Conservation (phyloP, 2,888 invertebrate genomes). For the Drosophila antonietae region DNA sequence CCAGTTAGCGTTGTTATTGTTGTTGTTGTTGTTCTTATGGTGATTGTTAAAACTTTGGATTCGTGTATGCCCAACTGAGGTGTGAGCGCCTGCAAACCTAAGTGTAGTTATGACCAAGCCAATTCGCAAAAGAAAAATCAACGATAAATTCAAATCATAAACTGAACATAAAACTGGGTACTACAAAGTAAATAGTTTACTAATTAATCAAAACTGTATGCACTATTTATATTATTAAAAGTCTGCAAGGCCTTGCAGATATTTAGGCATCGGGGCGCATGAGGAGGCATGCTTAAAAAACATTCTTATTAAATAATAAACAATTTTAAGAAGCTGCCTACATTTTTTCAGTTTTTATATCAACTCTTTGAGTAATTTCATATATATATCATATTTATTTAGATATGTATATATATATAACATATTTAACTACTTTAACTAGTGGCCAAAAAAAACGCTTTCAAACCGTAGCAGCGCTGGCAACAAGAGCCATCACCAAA, state of each 20-base stretch:
- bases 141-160: conserved; percentile 20
- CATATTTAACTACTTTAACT: conserved; percentile 48
- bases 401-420: conserved; percentile 2
- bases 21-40: conserved; percentile 4
- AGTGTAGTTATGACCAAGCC: conserved; percentile 43
- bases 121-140: conserved; percentile 54
- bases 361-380: conserved; percentile 5
- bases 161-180: conserved; percentile 16
- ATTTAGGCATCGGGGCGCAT: conserved; percentile 24
- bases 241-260: not conserved
- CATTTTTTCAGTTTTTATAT: conserved; percentile 1
- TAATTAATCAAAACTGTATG: conserved; percentile 14
- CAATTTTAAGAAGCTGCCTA: conserved; percentile 45
- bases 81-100: conserved; percentile 46
- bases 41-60: conserved; percentile 23
- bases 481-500: conserved; percentile 43
- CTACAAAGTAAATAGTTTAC: conserved; percentile 32
- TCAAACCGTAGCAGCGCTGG: conserved; percentile 51
- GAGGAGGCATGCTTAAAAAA: conserved; percentile 48
- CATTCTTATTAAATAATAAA: conserved; percentile 39
- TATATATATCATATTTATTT: not conserved
- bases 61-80: conserved; percentile 31
- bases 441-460: conserved; percentile 54
- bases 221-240: not conserved
- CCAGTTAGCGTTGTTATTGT: conserved; percentile 29